Base-by-base conservation (phyloP, 1,140 invertebrate genomes). In the Neotoxoptera formosana region DNA sequence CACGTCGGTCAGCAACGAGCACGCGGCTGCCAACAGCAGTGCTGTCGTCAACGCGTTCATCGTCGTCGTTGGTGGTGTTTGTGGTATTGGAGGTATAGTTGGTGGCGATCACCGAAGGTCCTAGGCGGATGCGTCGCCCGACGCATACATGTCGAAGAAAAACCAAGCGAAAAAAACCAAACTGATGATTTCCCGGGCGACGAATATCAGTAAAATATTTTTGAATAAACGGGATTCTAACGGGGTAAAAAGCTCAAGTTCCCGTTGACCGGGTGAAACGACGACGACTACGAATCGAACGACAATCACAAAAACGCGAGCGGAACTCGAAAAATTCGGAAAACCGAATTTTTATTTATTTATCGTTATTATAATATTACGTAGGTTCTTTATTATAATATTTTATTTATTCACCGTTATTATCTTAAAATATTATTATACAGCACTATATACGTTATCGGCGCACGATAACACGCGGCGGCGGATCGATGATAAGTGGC, bases 401-500 rank as follows among this genome's bases (percentile, higher is more conserved):
- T 21, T 7, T 7, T 21, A 89, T 51, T n/a, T n/a, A 41, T 41
- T 41, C 83, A 21, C 41, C 9, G 34, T 45, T 11, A 21, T 23
- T 7, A 8, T 51, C 7, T 51, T 14, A 51, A 11, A 17, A 51
- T 51, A 83, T 83, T 34, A 14, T n/a, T n/a, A 20, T 67, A n/a
- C 7, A 17, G 21, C 76, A 36, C 76, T 34, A 7, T 83, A 53
- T 53, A n/a, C 51, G 56, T 67, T 81, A 91, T 83, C 90, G 60
- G 30, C 60, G 60, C 45, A 34, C 67, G 90, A 91, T 91, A 91
- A 91, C 90, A 51, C 67, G 34, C 90, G 90, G 90, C 81, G 41
- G 45, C 90, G 67, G 90, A 56, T 30, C 90, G 90, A 47, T 81
- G 90, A 81, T 91, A 91, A 76, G 90, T 91, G 90, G 25, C 45